These are phyloP conservation scores for Platycheirus rosarum DNA, from an alignment of 2,888 invertebrate species.

Conservation along the genomic window DNA sequence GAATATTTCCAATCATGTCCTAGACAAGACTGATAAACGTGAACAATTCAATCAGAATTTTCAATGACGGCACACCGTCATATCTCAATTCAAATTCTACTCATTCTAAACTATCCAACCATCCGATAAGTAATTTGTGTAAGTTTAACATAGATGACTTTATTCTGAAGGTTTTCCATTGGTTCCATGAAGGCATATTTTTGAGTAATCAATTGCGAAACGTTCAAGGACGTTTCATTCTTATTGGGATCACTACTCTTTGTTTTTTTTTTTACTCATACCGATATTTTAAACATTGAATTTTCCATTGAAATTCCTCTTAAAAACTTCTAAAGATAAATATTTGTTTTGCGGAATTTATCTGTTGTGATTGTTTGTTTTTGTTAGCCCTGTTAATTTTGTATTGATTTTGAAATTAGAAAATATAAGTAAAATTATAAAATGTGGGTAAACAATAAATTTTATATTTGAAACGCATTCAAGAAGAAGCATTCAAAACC, in stretches of 20 bases:
- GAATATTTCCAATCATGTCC: constrained; percentile 51
- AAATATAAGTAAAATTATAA: no score
- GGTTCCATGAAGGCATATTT: no score
- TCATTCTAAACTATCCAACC: constrained; percentile 3
- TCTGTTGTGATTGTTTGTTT: constrained; percentile 33
- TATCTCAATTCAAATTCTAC: constrained; percentile 29
- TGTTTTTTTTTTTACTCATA: no score
- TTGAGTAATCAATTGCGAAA: no score
- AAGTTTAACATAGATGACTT: not conserved
- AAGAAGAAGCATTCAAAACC: no score
- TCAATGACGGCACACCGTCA: constrained; percentile 2
- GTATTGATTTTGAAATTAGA: not conserved
- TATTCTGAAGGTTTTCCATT: no score
- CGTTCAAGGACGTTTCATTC: not conserved
- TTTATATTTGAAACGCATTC: no score
- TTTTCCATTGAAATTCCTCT: no score
- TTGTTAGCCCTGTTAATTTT: not conserved
- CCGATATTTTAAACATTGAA: no score
- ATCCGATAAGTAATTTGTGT: constrained; percentile 6
- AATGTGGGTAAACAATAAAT: no score
- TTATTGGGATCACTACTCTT: no score
- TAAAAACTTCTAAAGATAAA: constrained; percentile 28
- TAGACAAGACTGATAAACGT: constrained; percentile 44
- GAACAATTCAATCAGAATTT: constrained; percentile 47
- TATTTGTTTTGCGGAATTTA: constrained; percentile 44